phyloP scores from a whole-genome alignment of 2,797 vertebrate species.

The Gila robusta region DNA sequence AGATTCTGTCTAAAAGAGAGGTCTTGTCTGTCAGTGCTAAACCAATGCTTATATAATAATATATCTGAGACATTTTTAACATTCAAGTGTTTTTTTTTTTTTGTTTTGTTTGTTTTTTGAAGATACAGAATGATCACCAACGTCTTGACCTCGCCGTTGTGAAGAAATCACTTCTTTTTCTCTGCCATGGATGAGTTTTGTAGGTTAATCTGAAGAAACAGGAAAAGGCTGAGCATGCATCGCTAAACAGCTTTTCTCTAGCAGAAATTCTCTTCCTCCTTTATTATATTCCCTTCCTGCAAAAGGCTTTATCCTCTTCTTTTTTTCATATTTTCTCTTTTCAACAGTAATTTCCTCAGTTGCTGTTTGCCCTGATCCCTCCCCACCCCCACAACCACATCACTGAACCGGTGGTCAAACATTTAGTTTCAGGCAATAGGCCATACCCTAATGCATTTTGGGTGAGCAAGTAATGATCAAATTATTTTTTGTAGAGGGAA shows the following conservation, averaged over 20 bases:
- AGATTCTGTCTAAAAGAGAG: background rate
- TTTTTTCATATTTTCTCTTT: constrained; percentile 20
- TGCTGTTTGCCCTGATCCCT: background rate
- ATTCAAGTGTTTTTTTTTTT: background rate
- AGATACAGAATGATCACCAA: background rate
- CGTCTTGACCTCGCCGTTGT: constrained; percentile 5
- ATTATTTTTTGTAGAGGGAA: constrained; percentile 63
- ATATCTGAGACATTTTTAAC: too few relatives aligned
- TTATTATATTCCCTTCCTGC: constrained; percentile 10
- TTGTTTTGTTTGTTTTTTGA: background rate
- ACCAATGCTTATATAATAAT: too few relatives aligned
- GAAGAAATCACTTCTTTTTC: background rate
- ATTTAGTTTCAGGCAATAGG: constrained; percentile 4
- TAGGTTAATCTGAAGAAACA: constrained; percentile 34
- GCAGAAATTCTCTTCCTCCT: background rate
- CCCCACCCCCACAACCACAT: background rate
- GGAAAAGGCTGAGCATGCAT: constrained; percentile 37
- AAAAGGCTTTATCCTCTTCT: constrained; percentile 6
- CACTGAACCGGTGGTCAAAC: constrained; percentile 9
- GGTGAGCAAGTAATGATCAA: constrained; percentile 44
- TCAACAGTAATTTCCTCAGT: constrained; percentile 14
- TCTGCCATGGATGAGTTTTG: constrained; percentile 14
- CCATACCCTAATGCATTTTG: constrained; percentile 19
- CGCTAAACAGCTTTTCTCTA: constrained; percentile 16
- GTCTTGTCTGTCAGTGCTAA: background rate